Conservation (phyloP, 1,140 invertebrate genomes). For the Tachypleus tridentatus region DNA sequence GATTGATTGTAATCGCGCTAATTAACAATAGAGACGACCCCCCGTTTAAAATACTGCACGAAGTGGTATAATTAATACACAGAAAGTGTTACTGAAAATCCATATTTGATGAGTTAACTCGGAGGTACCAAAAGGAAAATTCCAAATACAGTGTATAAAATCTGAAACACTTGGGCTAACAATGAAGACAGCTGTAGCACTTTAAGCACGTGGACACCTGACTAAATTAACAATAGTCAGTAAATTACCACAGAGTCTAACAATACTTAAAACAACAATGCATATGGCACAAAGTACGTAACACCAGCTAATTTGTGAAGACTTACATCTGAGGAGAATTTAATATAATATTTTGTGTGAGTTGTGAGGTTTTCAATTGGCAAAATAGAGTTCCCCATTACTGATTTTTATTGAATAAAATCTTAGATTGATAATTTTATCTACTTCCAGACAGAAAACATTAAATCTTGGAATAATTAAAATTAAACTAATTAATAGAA, state of each 20-base stretch:
- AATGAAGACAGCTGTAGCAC: slow-evolving; percentile 74
- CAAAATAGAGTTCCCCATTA: too few relatives aligned
- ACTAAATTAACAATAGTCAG: slow-evolving; percentile 21
- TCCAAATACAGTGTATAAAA: slow-evolving; percentile 68
- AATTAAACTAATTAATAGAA: too few relatives aligned
- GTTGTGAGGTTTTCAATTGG: too few relatives aligned
- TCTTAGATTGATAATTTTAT: too few relatives aligned
- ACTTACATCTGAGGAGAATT: too few relatives aligned
- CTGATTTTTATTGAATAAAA: too few relatives aligned
- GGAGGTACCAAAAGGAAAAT: slow-evolving; percentile 67
- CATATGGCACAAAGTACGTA: slow-evolving; percentile 17
- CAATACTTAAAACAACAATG: slow-evolving; percentile 19
- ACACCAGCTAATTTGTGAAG: too few relatives aligned
- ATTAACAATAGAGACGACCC: slow-evolving; percentile 74
- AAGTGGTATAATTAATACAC: slow-evolving; percentile 74
- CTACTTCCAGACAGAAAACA: too few relatives aligned
- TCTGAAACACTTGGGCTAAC: slow-evolving; percentile 72
- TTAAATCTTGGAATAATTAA: too few relatives aligned
- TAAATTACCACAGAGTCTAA: slow-evolving; percentile 22
- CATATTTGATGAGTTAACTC: slow-evolving; percentile 67
- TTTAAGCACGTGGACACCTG: slow-evolving; percentile 32
- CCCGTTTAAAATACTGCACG: slow-evolving; percentile 78
- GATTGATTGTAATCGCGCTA: slow-evolving; percentile 78
- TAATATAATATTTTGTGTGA: slow-evolving; percentile 13
- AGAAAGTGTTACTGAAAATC: slow-evolving; percentile 58